Percentiles rank a stretch among this genome's conserved stretches.
These are phyloP conservation scores for Amblyraja radiata DNA, from an alignment of 2,797 vertebrate species.

Conservation along the genomic window DNA sequence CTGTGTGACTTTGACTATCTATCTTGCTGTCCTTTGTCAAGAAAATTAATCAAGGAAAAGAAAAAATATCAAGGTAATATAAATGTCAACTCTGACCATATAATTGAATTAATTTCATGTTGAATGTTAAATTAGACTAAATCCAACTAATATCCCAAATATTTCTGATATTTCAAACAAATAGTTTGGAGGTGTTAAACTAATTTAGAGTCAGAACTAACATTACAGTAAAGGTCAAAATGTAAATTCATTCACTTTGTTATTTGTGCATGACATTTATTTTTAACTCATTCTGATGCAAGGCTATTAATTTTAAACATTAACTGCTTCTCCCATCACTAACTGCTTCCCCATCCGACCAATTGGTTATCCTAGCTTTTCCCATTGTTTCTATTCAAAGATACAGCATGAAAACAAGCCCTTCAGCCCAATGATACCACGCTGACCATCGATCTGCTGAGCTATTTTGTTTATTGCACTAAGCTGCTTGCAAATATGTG, in stretches of 20 bases:
- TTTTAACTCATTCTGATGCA: too few species aligned
- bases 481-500: not conserved
- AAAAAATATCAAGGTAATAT: not conserved
- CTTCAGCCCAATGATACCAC: too few species aligned
- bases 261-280: not conserved
- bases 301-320: too few species aligned
- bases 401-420: not conserved
- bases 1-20: not conserved
- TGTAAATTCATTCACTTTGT: not conserved
- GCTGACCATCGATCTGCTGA: too few species aligned
- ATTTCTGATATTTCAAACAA: not conserved
- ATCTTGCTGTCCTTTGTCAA: not conserved
- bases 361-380: too few species aligned
- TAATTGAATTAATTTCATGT: not conserved
- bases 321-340: too few species aligned
- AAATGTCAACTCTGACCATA: not conserved
- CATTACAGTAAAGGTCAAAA: not conserved
- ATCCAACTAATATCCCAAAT: not conserved
- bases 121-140: conserved; percentile 1
- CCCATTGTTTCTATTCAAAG: too few species aligned
- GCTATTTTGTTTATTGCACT: not conserved
- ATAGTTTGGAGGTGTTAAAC: not conserved
- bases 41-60: not conserved
- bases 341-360: too few species aligned
- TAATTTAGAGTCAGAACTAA: not conserved